Evolutionary conservation across 2,113 vertebrate species (phyloP).

Genomic region (Harpagus bidentatus): DNA sequence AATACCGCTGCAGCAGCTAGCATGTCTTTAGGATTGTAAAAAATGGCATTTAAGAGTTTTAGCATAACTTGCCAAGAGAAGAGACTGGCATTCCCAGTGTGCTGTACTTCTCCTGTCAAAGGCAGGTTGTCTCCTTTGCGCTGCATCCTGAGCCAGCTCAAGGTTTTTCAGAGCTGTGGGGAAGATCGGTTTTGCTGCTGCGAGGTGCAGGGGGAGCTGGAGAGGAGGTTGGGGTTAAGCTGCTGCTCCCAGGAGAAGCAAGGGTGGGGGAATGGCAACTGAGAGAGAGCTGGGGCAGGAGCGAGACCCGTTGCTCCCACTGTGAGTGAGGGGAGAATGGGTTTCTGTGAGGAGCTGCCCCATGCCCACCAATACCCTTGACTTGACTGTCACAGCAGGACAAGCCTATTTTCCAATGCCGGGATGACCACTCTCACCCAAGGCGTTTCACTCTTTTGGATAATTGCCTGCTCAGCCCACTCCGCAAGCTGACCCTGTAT

Average conservation of each 20-base stretch:
- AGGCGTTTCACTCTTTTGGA: background rate
- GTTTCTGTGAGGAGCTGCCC: background rate
- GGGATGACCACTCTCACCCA: background rate
- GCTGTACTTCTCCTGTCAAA: background rate
- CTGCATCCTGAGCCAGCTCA: background rate
- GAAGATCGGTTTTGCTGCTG: background rate
- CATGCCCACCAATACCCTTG: background rate
- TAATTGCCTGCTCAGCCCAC: background rate
- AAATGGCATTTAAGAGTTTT: background rate
- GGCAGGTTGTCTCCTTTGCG: accelerated
- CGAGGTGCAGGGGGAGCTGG: accelerated
- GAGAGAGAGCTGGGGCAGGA: background rate
- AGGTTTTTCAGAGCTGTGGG: background rate
- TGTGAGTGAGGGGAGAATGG: background rate
- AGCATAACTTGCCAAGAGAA: background rate
- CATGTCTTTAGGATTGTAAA: background rate
- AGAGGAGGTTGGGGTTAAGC: background rate
- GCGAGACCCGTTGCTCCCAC: background rate
- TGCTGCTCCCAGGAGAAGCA: background rate
- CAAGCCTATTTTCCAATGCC: background rate
- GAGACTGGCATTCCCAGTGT: background rate
- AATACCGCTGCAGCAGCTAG: background rate
- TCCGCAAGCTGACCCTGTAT: background rate
- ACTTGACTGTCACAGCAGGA: background rate
- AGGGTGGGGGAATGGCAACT: background rate